Conservation (phyloP, 2,113 vertebrate species). For the Lipotes vexillifer region DNA sequence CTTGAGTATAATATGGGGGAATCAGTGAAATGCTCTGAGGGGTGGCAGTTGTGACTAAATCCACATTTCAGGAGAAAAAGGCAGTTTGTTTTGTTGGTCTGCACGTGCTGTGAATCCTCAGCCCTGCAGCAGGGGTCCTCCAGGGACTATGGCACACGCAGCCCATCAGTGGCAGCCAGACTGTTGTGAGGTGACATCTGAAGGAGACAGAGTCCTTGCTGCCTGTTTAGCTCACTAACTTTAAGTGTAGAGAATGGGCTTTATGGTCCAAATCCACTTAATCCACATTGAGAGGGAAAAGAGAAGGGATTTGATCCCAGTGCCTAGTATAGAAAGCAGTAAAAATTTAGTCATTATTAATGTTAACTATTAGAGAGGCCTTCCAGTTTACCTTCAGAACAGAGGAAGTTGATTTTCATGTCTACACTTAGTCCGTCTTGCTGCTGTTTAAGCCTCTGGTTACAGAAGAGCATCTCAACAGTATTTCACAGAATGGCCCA, state of each 20-base stretch:
- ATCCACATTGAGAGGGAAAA: not conserved
- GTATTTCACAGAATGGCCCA: not conserved
- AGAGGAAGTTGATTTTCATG: not conserved
- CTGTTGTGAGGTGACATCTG: not conserved
- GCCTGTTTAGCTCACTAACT: not conserved
- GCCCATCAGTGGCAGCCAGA: not conserved
- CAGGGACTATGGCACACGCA: not conserved
- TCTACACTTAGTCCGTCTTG: not conserved
- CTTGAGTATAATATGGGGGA: not conserved
- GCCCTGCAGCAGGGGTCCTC: not conserved
- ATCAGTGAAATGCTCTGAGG: not conserved
- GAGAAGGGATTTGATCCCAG: not conserved
- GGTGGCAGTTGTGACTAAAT: not conserved
- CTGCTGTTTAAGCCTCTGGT: not conserved
- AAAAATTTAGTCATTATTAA: not conserved
- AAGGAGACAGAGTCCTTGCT: not conserved
- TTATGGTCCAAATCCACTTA: not conserved
- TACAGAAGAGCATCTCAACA: not conserved
- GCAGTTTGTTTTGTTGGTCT: slow-evolving; percentile 17
- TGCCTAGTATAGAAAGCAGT: not conserved
- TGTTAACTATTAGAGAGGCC: not conserved
- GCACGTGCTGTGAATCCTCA: not conserved
- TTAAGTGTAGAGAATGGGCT: not conserved
- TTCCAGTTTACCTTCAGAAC: not conserved
- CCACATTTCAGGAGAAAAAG: not conserved